These are phyloP conservation scores for Siderastrea radians DNA, from an alignment of 92 coral and sea anemone species.

Conservation along the genomic window DNA sequence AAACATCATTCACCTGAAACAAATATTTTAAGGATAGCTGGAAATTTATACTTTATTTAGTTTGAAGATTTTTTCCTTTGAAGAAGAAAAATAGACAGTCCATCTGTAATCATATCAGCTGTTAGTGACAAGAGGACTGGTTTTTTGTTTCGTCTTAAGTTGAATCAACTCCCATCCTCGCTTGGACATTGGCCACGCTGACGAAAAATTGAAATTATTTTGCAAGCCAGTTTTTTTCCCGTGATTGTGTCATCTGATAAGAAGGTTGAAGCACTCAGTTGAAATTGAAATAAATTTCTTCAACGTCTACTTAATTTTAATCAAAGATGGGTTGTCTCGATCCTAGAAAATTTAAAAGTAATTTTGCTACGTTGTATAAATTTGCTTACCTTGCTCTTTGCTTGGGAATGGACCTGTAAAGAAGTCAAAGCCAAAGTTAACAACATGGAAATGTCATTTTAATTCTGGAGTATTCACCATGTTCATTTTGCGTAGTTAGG, in stretches of 20 bases:
- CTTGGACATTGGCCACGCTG: neutral
- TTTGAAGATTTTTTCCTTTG: too few relatives aligned
- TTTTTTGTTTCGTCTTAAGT: neutral
- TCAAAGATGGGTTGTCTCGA: neutral
- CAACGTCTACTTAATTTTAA: neutral
- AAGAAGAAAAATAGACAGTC: neutral
- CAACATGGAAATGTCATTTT: neutral
- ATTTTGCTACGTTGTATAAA: too few relatives aligned
- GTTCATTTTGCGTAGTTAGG: neutral
- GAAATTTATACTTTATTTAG: too few relatives aligned
- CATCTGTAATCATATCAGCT: neutral
- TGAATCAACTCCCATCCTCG: neutral
- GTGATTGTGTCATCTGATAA: slow-evolving; percentile 2
- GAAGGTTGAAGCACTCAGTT: neutral
- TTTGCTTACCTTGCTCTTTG: slow-evolving; percentile 60
- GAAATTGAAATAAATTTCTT: neutral
- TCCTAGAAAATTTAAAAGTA: neutral
- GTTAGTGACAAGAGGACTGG: neutral
- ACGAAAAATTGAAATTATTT: neutral
- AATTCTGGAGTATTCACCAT: neutral
- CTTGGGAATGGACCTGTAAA: slow-evolving; percentile 71
- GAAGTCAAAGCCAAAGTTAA: slow-evolving; percentile 17
- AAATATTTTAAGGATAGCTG: neutral
- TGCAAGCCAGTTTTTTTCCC: neutral
- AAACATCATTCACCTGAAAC: neutral